Conservation (phyloP, 2,113 vertebrate species). For the Mormyrus lacerda region DNA sequence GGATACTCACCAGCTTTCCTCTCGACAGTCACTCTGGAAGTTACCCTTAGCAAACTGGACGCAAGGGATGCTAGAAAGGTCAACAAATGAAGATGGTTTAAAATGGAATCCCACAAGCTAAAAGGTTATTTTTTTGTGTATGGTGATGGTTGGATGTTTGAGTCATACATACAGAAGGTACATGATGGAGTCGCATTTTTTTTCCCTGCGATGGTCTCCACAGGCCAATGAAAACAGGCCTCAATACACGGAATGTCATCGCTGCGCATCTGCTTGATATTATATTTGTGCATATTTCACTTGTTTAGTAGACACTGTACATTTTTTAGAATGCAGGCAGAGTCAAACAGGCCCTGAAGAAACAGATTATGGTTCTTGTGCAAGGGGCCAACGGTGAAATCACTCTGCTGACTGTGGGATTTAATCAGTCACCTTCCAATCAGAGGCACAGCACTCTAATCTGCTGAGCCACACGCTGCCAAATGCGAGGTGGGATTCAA, state of each 20-base stretch:
- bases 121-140: background rate
- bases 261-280: background rate
- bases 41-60: background rate
- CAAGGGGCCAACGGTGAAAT: background rate
- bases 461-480: background rate
- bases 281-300: background rate
- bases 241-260: background rate
- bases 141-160: background rate
- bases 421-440: background rate
- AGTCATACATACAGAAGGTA: background rate
- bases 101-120: background rate
- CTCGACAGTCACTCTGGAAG: background rate
- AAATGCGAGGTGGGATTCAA: background rate
- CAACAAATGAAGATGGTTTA: background rate
- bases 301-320: background rate
- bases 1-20: slow-evolving; percentile 26
- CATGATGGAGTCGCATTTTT: background rate
- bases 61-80: background rate
- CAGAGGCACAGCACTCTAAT: too few relatives aligned
- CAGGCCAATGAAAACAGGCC: background rate
- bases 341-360: background rate
- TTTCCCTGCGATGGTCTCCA: background rate
- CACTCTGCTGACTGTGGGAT: background rate
- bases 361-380: background rate
- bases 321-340: background rate